Evolutionary conservation across 2,888 invertebrate genomes (phyloP), one percentile per base, ranked within the genome.

Genomic region (Bombylius major): DNA sequence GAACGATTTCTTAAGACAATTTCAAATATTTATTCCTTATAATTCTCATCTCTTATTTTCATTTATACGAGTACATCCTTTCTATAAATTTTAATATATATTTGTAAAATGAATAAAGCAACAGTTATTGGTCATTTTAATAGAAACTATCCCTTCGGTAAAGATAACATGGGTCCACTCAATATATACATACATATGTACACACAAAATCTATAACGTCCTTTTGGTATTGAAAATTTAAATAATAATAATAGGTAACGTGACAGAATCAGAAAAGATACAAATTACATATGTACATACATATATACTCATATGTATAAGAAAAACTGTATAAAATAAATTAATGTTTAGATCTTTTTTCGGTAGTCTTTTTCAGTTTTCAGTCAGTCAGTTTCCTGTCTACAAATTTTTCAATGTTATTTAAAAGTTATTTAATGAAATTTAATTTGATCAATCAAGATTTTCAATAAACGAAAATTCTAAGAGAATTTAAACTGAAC

Each of bases 81-180:
- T 11, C 8, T 42, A 42, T 11, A 11, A 42, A 11, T 11, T 42
- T 36, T 36, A 36, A 7, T 36, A 8, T 1, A 42, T 53, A 14
- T 47, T 36, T n/a, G n/a, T 36, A 39, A 39, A 23, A 12, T 23
- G 33, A 32, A 12, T 23, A 32, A 50, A 55, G 50, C 55, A 50
- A 55, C 50, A 50, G 55, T 47, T 55, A 55, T 55, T 51, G 55
- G 55, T 55, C 55, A 55, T 46, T 55, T 55, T 55, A 55, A 55
- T 55, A 36, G 9, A 8, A 55, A 50, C 50, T 36, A 46, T 36
- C 51, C 55, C 51, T 55, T 55, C 55, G 50, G 55, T 45, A 47
- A 4, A 51, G 39, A 51, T 55, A 55, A 55, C 55, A 51, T 50
- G 55, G 55, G 55, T 55, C 55, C 50, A 54, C 47, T 55, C 55